A percentile compares a stretch with the other conserved stretches of the same genome.
phyloP scores from a whole-genome alignment of 2,797 vertebrate genomes.

The Acanthurus leucopareius region DNA sequence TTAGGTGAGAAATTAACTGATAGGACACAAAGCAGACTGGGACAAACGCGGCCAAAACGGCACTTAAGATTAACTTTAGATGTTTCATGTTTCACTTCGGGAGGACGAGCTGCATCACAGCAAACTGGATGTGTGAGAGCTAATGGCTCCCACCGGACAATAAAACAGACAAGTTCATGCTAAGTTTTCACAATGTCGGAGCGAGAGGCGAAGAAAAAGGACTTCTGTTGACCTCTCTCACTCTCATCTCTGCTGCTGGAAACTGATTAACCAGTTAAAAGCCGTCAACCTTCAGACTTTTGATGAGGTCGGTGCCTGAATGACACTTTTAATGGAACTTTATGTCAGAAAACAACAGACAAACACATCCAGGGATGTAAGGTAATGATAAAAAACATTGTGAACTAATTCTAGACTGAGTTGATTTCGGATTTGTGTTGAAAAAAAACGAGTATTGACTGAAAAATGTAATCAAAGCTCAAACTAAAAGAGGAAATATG shows the following conservation, averaged over 20 bases:
- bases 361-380: not conserved
- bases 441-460: not conserved
- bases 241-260: constrained; percentile 27
- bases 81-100: not conserved
- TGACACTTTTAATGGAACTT: constrained; percentile 47
- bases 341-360: not conserved
- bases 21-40: not conserved
- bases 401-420: not conserved
- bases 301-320: constrained; percentile 27
- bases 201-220: constrained; percentile 7
- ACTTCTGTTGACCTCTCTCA: constrained; percentile 24
- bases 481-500: not conserved
- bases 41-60: no score
- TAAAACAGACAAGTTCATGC: constrained; percentile 1
- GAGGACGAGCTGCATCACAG: not conserved
- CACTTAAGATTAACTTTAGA: no score
- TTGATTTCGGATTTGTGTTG: not conserved
- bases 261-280: constrained; percentile 36
- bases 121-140: no score
- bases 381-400: not conserved
- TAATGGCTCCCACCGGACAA: not conserved
- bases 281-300: constrained; percentile 13
- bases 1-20: constrained; percentile 9
- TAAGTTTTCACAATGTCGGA: not conserved
- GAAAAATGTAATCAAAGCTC: not conserved